phyloP scores from a whole-genome alignment of 2,113 vertebrate species.

The Macrotus californicus region DNA sequence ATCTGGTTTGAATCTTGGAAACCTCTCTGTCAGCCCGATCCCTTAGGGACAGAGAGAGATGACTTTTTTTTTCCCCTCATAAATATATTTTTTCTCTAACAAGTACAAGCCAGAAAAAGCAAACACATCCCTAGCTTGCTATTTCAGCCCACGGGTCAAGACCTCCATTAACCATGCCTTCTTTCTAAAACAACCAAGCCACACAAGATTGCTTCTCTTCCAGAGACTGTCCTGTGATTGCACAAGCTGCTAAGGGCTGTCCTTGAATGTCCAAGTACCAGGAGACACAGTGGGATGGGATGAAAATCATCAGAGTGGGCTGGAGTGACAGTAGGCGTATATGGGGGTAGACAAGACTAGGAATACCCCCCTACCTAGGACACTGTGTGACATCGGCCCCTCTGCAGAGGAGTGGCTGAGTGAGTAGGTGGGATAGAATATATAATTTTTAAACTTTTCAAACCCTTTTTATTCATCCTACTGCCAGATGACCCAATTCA shows the following conservation, averaged over 20 bases:
- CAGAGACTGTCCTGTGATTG: background rate
- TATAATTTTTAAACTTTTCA: background rate
- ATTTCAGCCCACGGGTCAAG: constrained; percentile 24
- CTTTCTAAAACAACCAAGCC: constrained; percentile 15
- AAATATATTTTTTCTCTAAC: constrained; percentile 9
- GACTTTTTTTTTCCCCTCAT: background rate
- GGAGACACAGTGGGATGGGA: background rate
- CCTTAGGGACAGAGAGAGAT: background rate
- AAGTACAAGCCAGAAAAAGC: background rate
- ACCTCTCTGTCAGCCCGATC: background rate
- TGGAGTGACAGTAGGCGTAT: background rate
- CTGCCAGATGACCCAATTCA: constrained; percentile 36
- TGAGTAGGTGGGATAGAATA: fast-evolving
- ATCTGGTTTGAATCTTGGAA: background rate
- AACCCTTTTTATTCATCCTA: background rate
- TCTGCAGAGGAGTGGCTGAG: background rate
- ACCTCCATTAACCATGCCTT: background rate
- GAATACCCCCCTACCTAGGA: background rate
- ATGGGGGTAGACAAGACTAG: fast-evolving
- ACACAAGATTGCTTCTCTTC: background rate
- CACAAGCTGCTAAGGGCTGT: background rate
- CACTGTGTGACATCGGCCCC: background rate
- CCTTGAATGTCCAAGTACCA: background rate
- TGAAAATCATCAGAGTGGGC: background rate
- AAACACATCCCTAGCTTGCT: constrained; percentile 2